Evolutionary conservation across 2,113 vertebrate genomes (phyloP), one percentile per base, ranked within the genome.

Genomic region (Manacus vitellinus): DNA sequence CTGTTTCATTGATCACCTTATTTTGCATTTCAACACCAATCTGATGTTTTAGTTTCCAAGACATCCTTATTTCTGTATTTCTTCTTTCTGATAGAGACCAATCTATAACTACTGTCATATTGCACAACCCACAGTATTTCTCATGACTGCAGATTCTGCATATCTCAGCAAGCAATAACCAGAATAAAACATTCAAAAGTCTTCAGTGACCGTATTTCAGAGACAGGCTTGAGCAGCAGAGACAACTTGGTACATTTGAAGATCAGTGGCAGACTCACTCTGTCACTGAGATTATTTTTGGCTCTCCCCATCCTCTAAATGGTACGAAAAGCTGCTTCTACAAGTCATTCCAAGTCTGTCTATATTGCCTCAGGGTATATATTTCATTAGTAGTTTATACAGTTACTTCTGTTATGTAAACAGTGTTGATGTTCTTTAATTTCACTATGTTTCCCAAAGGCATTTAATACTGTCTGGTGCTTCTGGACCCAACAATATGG

Each of bases 281-380:
- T 89, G 91, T 87, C 61, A 96, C n/a, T 39, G 47, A 71, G 55
- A 72, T 59, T 88, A 95, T 92, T 96, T 96, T 94, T 68, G 85
- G 37, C 75, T 96, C 33, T 12, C 58, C 43, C 30, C 6, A 7
- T 75, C 46, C 54, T 75, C 52, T 72, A n/a, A 83, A 74, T 44
- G 52, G 25, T 54, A 85, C 31, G 74, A 96, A 94, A 88, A 79
- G 3, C 28, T 78, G 20, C 56, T 81, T 70, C 79, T 79, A 37
- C n/a, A 41, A 85, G 80, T 71, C 56, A 39, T 74, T 94, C 51
- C 56, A 80, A 96, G 84, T 41, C 55, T 87, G 21, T 59, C 73
- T 66, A 7, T 83, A 43, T 51, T 79, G 63, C 81, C 88, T 92
- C 41, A 66, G 89, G 77, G 46, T 58, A 61, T 54, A 85, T 30